phyloP scores from a whole-genome alignment of 1,140 invertebrate genomes.

The Scaptomyza graminum region DNA sequence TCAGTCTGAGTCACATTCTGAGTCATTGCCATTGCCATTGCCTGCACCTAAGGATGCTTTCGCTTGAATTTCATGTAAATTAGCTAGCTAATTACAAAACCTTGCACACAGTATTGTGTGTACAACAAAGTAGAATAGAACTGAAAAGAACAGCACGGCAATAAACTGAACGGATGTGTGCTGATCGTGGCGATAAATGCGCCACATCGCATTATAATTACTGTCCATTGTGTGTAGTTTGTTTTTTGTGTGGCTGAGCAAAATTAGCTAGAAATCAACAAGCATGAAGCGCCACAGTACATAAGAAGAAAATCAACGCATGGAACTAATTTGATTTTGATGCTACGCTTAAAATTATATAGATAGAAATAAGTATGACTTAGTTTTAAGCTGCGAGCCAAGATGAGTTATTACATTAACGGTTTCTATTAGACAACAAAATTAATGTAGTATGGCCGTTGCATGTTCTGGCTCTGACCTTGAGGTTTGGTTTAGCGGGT shows the following conservation, averaged over 20 bases:
- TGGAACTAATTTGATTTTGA: constrained; percentile 82
- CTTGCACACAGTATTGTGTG: not conserved
- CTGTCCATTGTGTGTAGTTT: constrained; percentile 57
- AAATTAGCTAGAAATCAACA: constrained; percentile 77
- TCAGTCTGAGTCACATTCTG: constrained; percentile 9
- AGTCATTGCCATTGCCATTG: constrained; percentile 10
- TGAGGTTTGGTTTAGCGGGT: constrained; percentile 50
- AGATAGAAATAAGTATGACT: constrained; percentile 67
- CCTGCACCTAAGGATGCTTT: constrained; percentile 57
- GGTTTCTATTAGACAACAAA: constrained; percentile 57
- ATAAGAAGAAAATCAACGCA: constrained; percentile 73
- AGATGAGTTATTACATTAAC: constrained; percentile 74
- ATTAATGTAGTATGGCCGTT: constrained; percentile 33
- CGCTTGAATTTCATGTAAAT: constrained; percentile 72
- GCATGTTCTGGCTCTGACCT: constrained; percentile 45
- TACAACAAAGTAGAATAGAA: constrained; percentile 29
- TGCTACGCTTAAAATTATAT: constrained; percentile 71
- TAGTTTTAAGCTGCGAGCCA: constrained; percentile 37
- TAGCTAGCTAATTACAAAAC: constrained; percentile 67
- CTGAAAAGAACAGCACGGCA: not conserved
- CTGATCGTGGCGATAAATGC: constrained; percentile 76
- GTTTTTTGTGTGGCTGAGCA: constrained; percentile 46
- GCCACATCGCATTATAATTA: constrained; percentile 79
- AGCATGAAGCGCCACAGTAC: constrained; percentile 69
- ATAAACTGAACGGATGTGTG: constrained; percentile 66